Conservation (phyloP, 2,888 invertebrate genomes). For the Nomada ferruginata region DNA sequence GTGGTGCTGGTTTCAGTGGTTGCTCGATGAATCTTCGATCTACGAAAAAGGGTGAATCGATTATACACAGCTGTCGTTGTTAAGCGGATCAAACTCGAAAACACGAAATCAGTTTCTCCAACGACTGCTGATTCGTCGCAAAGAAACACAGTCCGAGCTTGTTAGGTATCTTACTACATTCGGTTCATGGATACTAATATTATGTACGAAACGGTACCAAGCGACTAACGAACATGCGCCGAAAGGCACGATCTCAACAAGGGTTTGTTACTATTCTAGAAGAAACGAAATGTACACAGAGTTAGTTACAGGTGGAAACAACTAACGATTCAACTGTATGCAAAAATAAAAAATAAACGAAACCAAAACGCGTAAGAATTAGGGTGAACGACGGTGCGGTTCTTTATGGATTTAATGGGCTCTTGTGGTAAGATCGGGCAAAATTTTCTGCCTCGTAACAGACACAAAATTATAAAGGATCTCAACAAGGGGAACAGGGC, state of each 20-base stretch:
- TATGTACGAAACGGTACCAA: neutral
- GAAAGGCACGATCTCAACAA: constrained; percentile 4
- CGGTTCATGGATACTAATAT: neutral
- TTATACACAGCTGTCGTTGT: too few species aligned
- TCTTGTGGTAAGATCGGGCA: too few species aligned
- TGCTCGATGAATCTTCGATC: constrained; percentile 95
- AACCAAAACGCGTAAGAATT: too few species aligned
- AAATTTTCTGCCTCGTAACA: neutral
- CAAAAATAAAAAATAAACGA: too few species aligned
- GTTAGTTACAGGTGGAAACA: constrained; percentile 7
- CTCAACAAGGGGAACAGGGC: constrained; percentile 49
- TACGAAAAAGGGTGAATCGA: constrained; percentile 62
- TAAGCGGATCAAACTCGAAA: neutral
- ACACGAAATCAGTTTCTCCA: neutral
- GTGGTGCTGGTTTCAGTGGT: constrained; percentile 91
- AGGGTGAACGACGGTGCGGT: too few species aligned
- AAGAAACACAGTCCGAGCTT: neutral
- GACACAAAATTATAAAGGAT: neutral
- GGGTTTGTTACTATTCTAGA: constrained; percentile 14
- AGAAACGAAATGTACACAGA: neutral
- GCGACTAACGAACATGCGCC: constrained; percentile 28
- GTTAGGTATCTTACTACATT: neutral
- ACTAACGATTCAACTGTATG: too few species aligned
- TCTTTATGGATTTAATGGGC: too few species aligned
- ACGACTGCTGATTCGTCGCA: neutral